Percentiles rank a stretch among this genome's conserved stretches.
Conservation (phyloP, 1,140 invertebrate species). For the Homarus americanus region DNA sequence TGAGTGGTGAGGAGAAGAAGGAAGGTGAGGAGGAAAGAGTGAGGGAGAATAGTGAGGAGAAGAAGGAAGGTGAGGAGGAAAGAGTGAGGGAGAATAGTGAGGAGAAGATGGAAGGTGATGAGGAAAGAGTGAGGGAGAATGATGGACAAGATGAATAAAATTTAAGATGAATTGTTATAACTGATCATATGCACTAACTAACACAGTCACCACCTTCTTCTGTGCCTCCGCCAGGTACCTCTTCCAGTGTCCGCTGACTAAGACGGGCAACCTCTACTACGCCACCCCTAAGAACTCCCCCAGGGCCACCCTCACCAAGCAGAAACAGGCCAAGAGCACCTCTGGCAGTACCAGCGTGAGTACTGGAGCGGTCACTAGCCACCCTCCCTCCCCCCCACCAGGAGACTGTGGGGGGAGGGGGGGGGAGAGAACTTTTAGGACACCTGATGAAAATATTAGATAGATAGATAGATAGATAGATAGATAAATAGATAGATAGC, state of each 20-base stretch:
- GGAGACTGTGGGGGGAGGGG: no score
- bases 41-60: not conserved
- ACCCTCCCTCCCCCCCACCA: not conserved
- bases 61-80: not conserved
- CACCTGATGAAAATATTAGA: no score
- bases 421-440: no score
- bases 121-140: not conserved
- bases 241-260: constrained; percentile 90
- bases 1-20: not conserved
- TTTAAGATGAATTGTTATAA: no score
- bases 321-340: constrained; percentile 23
- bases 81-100: not conserved
- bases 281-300: constrained; percentile 59
- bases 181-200: no score
- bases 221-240: constrained; percentile 78
- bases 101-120: no score
- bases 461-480: no score
- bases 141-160: not conserved
- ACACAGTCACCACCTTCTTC: not conserved
- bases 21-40: not conserved
- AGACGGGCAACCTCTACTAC: constrained; percentile 85
- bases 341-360: constrained; percentile 44
- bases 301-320: constrained; percentile 33
- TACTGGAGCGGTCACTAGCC: not conserved
- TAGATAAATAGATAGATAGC: no score